Conservation (phyloP, 2,797 vertebrate species). For the Mareca strepera region DNA sequence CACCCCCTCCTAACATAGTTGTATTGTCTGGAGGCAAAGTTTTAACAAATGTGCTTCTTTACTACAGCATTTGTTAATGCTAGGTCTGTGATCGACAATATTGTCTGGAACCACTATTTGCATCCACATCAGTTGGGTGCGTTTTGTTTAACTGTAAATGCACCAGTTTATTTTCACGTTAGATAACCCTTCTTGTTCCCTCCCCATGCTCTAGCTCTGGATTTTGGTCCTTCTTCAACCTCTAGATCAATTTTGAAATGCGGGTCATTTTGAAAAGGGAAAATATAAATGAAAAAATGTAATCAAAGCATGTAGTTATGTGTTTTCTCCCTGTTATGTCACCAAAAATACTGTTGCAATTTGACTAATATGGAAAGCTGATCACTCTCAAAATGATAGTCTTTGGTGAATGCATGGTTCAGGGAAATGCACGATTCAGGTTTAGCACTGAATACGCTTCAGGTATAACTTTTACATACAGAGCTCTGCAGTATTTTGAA, state of each 20-base stretch:
- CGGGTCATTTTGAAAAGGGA: background rate
- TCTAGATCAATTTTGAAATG: background rate
- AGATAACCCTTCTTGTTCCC: background rate
- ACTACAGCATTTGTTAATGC: background rate
- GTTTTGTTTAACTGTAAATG: background rate
- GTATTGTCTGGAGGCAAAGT: background rate
- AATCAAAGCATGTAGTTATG: background rate
- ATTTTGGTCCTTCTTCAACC: background rate
- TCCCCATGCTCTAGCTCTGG: background rate
- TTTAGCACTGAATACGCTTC: background rate
- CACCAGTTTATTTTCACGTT: background rate
- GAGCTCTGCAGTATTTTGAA: background rate
- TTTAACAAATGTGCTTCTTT: background rate
- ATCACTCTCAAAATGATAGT: background rate
- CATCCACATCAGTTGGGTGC: background rate
- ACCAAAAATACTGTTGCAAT: background rate
- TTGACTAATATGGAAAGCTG: background rate
- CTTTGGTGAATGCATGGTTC: background rate
- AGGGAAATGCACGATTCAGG: accelerated
- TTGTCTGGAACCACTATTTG: background rate
- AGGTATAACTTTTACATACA: background rate
- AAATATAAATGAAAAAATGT: background rate
- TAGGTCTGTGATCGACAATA: background rate
- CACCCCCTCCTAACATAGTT: accelerated
- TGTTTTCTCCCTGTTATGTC: background rate